Evolutionary conservation across 2,113 vertebrate species (phyloP), one percentile per base, ranked within the genome.

Genomic region (Rhinopithecus roxellana): DNA sequence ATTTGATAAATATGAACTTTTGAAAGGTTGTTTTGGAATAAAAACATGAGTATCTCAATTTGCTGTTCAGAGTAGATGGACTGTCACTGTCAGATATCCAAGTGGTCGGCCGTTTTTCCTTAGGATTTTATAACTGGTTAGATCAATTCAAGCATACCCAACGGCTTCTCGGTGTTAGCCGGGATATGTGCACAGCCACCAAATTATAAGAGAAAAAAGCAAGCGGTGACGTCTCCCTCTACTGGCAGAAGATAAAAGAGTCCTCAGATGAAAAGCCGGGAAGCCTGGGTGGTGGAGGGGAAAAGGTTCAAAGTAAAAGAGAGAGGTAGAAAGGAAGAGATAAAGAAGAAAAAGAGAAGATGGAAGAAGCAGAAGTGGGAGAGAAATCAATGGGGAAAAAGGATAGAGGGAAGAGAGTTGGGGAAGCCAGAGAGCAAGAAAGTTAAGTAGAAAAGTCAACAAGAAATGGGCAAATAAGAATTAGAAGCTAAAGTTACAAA

Each of bases 181-280:
- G 45, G 55, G 50, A 40, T 10, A 0, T 3, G 23, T 27, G 2
- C 38, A n/a, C 22, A 38, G 48, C 38, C 40, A 25, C 57, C 18
- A 32, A 74, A 70, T 12, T 35, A 1, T 22, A 13, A 80, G 80
- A 35, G 50, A 14, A 35, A 22, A 50, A 67, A 50, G 16, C 22
- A 27, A 93, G 81, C 7, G 0, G 38, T 67, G 30, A 89, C 57
- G 75, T 43, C 86, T 87, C 95, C 97, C 97, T 89, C 95, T 97
- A 5, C 89, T 81, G 96, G 95, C 20, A 8, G 87, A 89, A 83
- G 38, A 69, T 13, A 22, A 25, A 50, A n/a, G 40, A 40, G 18
- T 20, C 27, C 13, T 38, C 38, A 8, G 0, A 11, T 18, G 40
- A 50, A 75, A 70, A 82, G 14, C 55, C 45, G 18, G n/a, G 32